A percentile compares a stretch with the other conserved stretches of the same genome.
Evolutionary conservation across 1,140 invertebrate species (phyloP).

Genomic region (Asbolus verrucosus): DNA sequence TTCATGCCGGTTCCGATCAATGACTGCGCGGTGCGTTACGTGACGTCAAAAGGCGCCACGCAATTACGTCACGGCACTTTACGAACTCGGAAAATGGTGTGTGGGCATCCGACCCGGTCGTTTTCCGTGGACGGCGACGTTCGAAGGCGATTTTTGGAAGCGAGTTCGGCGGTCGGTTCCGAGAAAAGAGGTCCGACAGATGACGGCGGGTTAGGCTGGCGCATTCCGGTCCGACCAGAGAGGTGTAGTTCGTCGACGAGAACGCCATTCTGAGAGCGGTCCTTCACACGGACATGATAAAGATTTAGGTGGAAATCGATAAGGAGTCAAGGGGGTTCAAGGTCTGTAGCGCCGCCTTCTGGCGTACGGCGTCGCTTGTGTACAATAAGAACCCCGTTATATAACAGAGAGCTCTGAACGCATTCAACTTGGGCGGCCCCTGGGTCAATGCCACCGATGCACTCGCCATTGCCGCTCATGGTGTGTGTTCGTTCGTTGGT

Average conservation of each 20-base stretch:
- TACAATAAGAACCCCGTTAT: slow-evolving; percentile 43
- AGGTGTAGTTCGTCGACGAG: slow-evolving; percentile 11
- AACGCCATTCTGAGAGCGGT: neutral
- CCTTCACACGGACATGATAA: slow-evolving; percentile 26
- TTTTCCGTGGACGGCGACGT: slow-evolving; percentile 1
- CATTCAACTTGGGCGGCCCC: slow-evolving; percentile 44
- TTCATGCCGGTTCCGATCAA: slow-evolving; percentile 24
- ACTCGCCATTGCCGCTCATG: slow-evolving; percentile 32
- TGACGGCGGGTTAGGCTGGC: slow-evolving; percentile 25
- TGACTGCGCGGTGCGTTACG: slow-evolving; percentile 24
- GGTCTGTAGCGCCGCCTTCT: slow-evolving; percentile 45
- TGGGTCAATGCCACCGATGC: slow-evolving; percentile 44
- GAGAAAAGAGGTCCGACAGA: slow-evolving; percentile 35
- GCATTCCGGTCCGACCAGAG: slow-evolving; percentile 2
- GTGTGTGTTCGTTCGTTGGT: slow-evolving; percentile 32
- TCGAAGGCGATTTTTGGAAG: neutral
- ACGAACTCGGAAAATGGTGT: slow-evolving; percentile 23
- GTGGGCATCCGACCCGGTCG: neutral
- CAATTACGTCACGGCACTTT: slow-evolving; percentile 21
- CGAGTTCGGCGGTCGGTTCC: slow-evolving; percentile 5
- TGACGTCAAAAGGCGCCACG: slow-evolving; percentile 34
- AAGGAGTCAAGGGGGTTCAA: slow-evolving; percentile 48
- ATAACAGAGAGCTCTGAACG: slow-evolving; percentile 40
- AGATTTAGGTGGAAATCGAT: slow-evolving; percentile 46
- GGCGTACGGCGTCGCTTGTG: slow-evolving; percentile 32